A percentile compares a stretch with the other conserved stretches of the same genome.
phyloP scores from a whole-genome alignment of 2,797 vertebrate genomes.

The Phataginus tricuspis region DNA sequence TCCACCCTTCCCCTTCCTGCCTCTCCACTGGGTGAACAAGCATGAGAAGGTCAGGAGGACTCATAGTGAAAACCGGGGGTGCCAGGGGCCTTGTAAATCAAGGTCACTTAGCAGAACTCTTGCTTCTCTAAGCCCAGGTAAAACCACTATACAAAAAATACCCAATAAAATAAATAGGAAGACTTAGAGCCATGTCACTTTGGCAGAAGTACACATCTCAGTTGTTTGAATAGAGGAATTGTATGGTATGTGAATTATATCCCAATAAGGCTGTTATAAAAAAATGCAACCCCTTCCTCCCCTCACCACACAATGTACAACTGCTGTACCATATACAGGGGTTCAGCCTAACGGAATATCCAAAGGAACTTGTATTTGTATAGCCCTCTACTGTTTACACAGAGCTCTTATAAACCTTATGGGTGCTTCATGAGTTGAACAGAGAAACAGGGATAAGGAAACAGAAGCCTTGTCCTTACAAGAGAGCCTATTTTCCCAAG shows the following conservation, averaged over 20 bases:
- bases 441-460: not conserved
- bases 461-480: rapidly evolving
- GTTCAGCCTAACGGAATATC: not conserved
- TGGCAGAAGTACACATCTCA: not conserved
- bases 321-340: rapidly evolving
- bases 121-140: not conserved
- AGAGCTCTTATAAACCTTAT: not conserved
- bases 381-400: no score
- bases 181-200: not conserved
- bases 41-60: slow-evolving; percentile 60
- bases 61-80: slow-evolving; percentile 54
- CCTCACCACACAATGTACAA: rapidly evolving
- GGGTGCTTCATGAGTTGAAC: not conserved
- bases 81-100: not conserved
- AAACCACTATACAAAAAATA: no score
- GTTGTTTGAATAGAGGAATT: not conserved
- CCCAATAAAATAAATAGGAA: not conserved
- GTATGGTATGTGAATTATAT: not conserved
- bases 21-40: not conserved
- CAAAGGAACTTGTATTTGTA: rapidly evolving
- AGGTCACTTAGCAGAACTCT: not conserved
- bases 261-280: not conserved
- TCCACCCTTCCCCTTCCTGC: slow-evolving; percentile 81
- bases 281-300: not conserved
- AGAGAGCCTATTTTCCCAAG: not conserved